These are phyloP conservation scores for Pogonognathellus flavescens DNA, from an alignment of 1,140 invertebrate species.

Conservation along the genomic window DNA sequence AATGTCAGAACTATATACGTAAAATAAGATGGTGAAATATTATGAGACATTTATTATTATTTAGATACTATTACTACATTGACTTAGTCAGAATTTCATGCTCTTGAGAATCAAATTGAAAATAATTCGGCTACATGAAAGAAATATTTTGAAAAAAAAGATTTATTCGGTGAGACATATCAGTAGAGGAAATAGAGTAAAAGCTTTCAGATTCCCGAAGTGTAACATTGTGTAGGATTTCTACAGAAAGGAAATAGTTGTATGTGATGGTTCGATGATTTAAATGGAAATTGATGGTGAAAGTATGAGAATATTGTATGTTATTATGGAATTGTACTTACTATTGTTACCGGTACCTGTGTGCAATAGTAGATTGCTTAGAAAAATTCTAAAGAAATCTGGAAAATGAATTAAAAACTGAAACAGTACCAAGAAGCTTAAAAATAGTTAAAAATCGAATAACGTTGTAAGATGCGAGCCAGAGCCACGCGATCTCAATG, in stretches of 20 bases:
- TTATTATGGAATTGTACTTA: background rate
- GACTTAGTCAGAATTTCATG: no score
- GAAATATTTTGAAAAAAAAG: no score
- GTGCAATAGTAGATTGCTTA: background rate
- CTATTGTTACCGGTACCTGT: background rate
- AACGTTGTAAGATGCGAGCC: conserved; percentile 29
- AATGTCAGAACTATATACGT: no score
- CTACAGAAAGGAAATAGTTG: background rate
- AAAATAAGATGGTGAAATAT: no score
- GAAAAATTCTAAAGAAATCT: background rate
- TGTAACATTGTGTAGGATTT: no score
- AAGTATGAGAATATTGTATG: background rate
- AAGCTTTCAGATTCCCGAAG: conserved; percentile 24
- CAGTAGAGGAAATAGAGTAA: background rate
- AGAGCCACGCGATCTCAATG: conserved; percentile 41
- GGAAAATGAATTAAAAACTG: conserved; percentile 30
- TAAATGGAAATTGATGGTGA: background rate
- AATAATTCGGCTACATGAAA: no score
- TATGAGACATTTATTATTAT: no score
- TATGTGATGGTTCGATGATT: background rate
- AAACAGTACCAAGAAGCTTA: conserved; percentile 35
- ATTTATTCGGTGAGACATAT: background rate
- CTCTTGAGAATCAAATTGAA: no score
- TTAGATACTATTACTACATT: no score
- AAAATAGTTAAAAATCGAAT: conserved; percentile 14